These are phyloP conservation scores for Nymphalis urticae DNA, from an alignment of 2,888 invertebrate genomes.

Conservation along the genomic window DNA sequence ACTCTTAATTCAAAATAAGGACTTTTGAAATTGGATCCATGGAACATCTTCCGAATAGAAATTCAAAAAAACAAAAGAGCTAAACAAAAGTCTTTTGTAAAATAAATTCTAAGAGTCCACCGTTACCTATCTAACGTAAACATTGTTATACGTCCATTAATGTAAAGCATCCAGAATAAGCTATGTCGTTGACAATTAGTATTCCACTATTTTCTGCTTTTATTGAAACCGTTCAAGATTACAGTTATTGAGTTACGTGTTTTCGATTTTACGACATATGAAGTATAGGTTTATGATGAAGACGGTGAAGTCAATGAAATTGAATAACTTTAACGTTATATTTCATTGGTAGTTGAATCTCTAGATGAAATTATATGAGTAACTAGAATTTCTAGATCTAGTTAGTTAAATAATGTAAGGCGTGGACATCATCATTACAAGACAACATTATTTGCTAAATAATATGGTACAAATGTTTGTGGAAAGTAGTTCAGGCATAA, in stretches of 20 bases:
- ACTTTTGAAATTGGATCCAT: no score
- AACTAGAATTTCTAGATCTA: no score
- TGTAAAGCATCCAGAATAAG: neutral
- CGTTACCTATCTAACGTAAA: neutral
- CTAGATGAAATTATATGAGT: no score
- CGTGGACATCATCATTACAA: no score
- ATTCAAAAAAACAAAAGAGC: neutral
- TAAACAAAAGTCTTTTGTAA: neutral
- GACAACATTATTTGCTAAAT: no score
- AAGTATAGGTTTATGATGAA: conserved; percentile 5
- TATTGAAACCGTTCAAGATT: conserved; percentile 5
- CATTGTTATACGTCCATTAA: neutral
- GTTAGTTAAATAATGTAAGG: no score
- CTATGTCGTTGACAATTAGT: conserved; percentile 16
- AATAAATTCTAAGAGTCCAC: neutral
- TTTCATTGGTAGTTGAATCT: no score
- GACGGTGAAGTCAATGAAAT: neutral
- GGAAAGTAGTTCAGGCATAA: no score
- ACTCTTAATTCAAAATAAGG: no score
- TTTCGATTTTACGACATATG: neutral
- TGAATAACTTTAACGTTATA: neutral
- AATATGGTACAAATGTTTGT: no score
- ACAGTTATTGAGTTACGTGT: conserved; percentile 10
- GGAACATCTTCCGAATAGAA: no score
- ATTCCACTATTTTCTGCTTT: conserved; percentile 15